phyloP scores from a whole-genome alignment of 2,113 vertebrate genomes.

The Grammomys surdaster region DNA sequence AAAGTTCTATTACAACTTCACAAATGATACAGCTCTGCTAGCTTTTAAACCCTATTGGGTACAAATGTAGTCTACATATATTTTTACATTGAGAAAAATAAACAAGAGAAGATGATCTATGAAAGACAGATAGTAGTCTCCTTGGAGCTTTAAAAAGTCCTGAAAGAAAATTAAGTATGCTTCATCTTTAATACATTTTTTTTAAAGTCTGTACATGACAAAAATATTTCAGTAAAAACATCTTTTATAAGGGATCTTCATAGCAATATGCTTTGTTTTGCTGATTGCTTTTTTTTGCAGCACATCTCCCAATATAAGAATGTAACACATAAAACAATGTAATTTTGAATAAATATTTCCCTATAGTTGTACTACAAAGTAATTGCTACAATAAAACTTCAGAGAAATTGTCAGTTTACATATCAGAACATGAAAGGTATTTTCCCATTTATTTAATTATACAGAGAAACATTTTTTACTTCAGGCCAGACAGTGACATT shows the following conservation, averaged over 20 bases:
- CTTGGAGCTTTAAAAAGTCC: constrained; percentile 12
- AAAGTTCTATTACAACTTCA: constrained; percentile 33
- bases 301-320: constrained; percentile 3
- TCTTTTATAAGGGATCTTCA: not conserved
- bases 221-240: constrained; percentile 59
- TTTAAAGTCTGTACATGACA: not conserved
- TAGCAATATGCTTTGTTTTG: not conserved
- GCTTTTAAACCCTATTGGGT: not conserved
- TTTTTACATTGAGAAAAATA: constrained; percentile 57
- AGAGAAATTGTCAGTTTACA: constrained; percentile 34
- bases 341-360: constrained; percentile 18
- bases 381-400: constrained; percentile 36
- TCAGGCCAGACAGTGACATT: not conserved
- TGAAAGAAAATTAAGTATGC: not conserved
- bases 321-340: not conserved
- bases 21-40: constrained; percentile 32
- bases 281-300: not conserved
- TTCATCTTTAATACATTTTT: not conserved
- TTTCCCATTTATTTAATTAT: constrained; percentile 61
- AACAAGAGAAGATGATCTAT: constrained; percentile 38
- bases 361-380: constrained; percentile 23
- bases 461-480: constrained; percentile 26
- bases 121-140: not conserved
- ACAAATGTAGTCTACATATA: constrained; percentile 10
- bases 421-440: constrained; percentile 31